Evolutionary conservation across 2,888 invertebrate species (phyloP).

Genomic region (Pristionchus maxplancki): DNA sequence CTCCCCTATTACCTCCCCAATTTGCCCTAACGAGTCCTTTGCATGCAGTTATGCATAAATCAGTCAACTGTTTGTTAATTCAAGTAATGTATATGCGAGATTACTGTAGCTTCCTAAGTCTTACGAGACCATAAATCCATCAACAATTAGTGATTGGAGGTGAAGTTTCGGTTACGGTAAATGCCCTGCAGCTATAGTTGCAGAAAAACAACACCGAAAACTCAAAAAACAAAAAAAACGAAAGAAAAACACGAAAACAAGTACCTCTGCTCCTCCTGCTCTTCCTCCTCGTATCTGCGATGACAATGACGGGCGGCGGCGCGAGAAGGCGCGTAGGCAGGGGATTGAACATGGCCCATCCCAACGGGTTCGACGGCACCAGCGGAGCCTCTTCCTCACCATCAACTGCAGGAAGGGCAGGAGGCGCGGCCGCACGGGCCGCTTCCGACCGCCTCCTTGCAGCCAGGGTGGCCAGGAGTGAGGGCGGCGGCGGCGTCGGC

Average conservation of each 20-base stretch:
- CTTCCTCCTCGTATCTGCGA: not conserved
- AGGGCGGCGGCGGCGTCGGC: not conserved
- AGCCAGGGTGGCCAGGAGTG: constrained; percentile 7
- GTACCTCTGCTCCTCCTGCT: constrained; percentile 31
- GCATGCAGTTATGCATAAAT: not conserved
- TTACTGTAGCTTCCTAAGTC: not conserved
- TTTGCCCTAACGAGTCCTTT: not conserved
- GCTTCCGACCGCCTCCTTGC: constrained; percentile 38
- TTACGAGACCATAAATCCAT: too few relatives aligned
- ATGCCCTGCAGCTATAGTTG: too few relatives aligned
- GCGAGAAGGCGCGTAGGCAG: constrained; percentile 55
- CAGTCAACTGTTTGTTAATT: not conserved
- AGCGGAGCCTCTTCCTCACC: not conserved
- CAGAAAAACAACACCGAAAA: too few relatives aligned
- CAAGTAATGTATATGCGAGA: not conserved
- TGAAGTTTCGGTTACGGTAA: too few relatives aligned
- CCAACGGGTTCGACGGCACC: constrained; percentile 60
- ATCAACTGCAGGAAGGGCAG: not conserved
- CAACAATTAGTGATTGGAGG: too few relatives aligned
- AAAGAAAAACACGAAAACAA: not conserved
- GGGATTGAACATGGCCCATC: constrained; percentile 68
- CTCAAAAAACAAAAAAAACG: too few relatives aligned
- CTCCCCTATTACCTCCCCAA: not conserved
- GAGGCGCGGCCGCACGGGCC: not conserved
- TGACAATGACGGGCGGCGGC: not conserved